Evolutionary conservation across 2,888 invertebrate species (phyloP), one percentile per base, ranked within the genome.

Genomic region (Zygogramma bicolorata): DNA sequence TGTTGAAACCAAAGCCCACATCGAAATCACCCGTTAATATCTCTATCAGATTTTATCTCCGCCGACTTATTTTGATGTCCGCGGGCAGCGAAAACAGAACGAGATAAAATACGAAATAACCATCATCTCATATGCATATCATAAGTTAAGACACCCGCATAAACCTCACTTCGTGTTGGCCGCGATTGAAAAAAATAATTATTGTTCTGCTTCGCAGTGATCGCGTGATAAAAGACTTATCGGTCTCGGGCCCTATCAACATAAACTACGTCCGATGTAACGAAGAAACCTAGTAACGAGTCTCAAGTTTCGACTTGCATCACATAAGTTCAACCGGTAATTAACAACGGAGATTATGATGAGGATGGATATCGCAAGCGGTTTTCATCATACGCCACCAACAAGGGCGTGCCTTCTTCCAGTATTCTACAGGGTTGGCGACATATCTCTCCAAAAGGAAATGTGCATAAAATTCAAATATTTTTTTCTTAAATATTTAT

Each of bases 251-350:
- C 79, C 81, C 84, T 79, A 84, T 85, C 84, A 84, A 81, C 83
- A 82, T 85, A 84, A 85, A 84, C 77, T 82, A 78, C 77, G 79
- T 65, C 73, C 42, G 66, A 66, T 65, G 53, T 18, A 75, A 75
- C 65, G 70, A 73, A 70, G 70, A 67, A 69, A 69, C 81, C 77
- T 75, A 68, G 81, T 84, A 84, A 83, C 81, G 81, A 83, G 84
- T 82, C 78, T 84, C 83, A 80, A 80, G 81, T 84, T 84, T 84
- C 83, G 79, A 80, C 81, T 84, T 84, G 81, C 84, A 82, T 83
- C 84, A 83, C 82, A 84, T 85, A 83, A 85, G 84, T 83, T 83
- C 82, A 79, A 76, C 69, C 79, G 80, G 84, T 85, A 85, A 85
- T 85, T 85, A 85, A 85, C 81, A 80, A 79, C 78, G 78, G 71